A percentile compares a stretch with the other conserved stretches of the same genome.
These are phyloP conservation scores for Troglohyphantes excavatus DNA, from an alignment of 2,888 invertebrate species.

Conservation along the genomic window DNA sequence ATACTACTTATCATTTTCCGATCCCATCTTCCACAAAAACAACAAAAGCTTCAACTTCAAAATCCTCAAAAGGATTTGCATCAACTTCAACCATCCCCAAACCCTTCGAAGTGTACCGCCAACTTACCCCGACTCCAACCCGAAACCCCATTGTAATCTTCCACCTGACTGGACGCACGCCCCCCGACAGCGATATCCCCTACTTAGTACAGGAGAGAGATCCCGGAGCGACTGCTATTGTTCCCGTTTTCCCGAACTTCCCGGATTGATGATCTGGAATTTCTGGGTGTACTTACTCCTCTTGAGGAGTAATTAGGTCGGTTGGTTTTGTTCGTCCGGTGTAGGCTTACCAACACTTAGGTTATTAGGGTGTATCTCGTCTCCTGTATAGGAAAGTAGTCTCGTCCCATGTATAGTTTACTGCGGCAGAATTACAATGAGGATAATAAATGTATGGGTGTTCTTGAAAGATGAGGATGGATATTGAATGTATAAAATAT, in stretches of 20 bases:
- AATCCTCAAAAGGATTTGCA: not conserved
- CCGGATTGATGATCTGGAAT: conserved; percentile 2
- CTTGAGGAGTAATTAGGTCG: conserved; percentile 17
- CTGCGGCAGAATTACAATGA: not conserved
- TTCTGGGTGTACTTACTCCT: not conserved
- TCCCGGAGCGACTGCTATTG: not conserved
- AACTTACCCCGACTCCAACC: not conserved
- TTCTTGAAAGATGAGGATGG: not conserved
- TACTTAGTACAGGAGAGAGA: not conserved
- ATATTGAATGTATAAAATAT: not conserved
- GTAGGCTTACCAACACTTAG: conserved; percentile 4
- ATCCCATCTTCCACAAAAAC: no score
- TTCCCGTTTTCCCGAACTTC: not conserved
- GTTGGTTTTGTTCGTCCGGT: conserved; percentile 6
- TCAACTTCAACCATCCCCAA: not conserved
- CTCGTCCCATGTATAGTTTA: no score
- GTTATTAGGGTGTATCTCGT: not conserved
- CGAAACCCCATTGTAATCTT: not conserved
- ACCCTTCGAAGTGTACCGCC: not conserved
- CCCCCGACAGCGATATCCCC: not conserved
- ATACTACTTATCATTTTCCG: no score
- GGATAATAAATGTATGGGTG: not conserved
- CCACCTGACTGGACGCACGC: not conserved
- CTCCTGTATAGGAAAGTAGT: not conserved
- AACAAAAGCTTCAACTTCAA: no score